Conservation (phyloP, 2,797 vertebrate species). For the Sarcoramphus papa region DNA sequence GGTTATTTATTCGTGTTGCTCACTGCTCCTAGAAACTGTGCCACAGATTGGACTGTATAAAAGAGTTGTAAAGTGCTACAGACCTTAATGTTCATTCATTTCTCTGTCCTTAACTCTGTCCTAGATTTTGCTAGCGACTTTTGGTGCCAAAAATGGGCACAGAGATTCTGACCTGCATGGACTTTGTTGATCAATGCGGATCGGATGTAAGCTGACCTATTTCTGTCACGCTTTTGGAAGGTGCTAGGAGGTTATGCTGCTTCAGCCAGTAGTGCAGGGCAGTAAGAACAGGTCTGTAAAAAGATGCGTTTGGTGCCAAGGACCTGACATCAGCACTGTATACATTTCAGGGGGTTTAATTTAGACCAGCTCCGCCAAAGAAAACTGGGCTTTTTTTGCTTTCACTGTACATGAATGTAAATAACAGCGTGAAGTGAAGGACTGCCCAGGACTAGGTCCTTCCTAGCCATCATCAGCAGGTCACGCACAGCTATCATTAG, state of each 20-base stretch:
- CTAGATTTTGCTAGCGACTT: neutral
- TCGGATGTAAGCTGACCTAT: constrained; percentile 24
- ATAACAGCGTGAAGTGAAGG: neutral
- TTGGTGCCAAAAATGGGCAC: neutral
- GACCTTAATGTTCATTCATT: neutral
- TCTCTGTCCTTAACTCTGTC: neutral
- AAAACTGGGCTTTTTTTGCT: neutral
- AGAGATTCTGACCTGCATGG: neutral
- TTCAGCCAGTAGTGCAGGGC: neutral
- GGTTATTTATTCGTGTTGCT: neutral
- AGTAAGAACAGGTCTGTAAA: neutral
- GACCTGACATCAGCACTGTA: constrained; percentile 10
- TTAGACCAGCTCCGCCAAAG: neutral
- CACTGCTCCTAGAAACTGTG: neutral
- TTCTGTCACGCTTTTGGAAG: constrained; percentile 38
- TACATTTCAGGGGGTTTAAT: neutral
- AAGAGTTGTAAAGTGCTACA: neutral
- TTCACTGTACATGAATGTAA: neutral
- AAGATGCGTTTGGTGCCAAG: neutral
- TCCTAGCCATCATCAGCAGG: neutral
- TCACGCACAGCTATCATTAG: rapidly evolving
- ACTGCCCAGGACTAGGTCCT: neutral
- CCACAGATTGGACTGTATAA: neutral
- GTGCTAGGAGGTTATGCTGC: neutral
- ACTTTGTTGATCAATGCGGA: neutral